Percentiles rank a stretch among this genome's conserved stretches.
Conservation (phyloP, 2,113 vertebrate species). For the Zootoca vivipara region DNA sequence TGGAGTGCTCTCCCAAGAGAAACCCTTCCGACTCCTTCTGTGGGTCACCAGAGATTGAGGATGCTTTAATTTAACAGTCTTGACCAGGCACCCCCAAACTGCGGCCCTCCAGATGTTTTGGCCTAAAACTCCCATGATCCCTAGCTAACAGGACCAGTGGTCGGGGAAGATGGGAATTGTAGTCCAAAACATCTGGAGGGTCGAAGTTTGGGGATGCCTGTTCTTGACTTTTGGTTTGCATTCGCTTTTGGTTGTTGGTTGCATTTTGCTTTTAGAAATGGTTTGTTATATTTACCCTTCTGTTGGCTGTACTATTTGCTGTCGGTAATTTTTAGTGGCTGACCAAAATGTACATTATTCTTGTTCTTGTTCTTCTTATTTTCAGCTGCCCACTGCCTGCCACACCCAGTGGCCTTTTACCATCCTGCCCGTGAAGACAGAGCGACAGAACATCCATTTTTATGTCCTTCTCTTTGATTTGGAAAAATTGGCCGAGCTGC, state of each 20-base stretch:
- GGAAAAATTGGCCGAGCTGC: constrained; percentile 73
- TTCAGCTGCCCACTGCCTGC: constrained; percentile 50
- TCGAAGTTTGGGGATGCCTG: too few species aligned
- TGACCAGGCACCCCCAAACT: too few species aligned
- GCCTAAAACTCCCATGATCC: too few species aligned
- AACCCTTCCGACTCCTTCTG: not conserved
- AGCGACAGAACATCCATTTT: constrained; percentile 65
- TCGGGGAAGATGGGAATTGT: too few species aligned
- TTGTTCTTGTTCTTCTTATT: constrained; percentile 34
- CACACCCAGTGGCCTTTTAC: constrained; percentile 62
- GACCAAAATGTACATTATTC: not conserved
- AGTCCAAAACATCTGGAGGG: too few species aligned
- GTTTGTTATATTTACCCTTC: not conserved
- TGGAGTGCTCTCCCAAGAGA: not conserved
- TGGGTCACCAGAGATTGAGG: not conserved
- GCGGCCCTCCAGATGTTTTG: too few species aligned
- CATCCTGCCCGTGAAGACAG: constrained; percentile 72
- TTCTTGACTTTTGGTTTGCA: not conserved
- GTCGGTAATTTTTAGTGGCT: not conserved
- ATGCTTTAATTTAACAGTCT: not conserved
- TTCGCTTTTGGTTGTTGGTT: not conserved
- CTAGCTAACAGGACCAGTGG: too few species aligned
- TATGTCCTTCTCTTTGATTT: constrained; percentile 80
- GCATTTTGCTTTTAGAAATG: not conserved
- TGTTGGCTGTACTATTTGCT: not conserved